Percentiles rank a stretch among this genome's conserved stretches.
Evolutionary conservation across 2,888 invertebrate species (phyloP).

Genomic region (Merodon equestris): DNA sequence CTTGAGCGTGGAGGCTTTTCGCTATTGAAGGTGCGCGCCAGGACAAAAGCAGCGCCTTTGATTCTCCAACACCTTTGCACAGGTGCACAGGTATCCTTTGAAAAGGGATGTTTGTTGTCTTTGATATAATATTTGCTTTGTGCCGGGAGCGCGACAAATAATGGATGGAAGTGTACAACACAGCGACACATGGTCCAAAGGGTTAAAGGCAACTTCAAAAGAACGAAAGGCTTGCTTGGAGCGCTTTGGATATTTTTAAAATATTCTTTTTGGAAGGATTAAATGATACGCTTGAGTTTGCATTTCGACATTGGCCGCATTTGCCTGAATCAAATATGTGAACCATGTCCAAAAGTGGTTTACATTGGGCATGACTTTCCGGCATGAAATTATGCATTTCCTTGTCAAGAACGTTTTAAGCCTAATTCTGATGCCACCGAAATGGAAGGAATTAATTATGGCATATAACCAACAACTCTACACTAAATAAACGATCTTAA

Average conservation of each 20-base stretch:
- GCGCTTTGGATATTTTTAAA: background rate
- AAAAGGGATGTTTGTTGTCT: conserved; percentile 29
- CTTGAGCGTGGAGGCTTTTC: conserved; percentile 56
- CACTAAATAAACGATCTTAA: too few species aligned
- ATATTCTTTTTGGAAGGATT: too few species aligned
- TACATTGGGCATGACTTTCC: too few species aligned
- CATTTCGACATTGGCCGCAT: too few species aligned
- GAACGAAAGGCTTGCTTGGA: conserved; percentile 25
- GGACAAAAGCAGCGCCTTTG: conserved; percentile 33
- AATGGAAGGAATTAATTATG: too few species aligned
- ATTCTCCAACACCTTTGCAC: conserved; percentile 57
- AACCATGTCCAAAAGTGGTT: too few species aligned
- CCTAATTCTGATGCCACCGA: too few species aligned
- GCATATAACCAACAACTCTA: too few species aligned
- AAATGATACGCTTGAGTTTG: too few species aligned
- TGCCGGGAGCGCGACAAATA: conserved; percentile 35
- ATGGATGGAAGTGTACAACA: conserved; percentile 56
- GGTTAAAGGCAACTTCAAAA: conserved; percentile 56
- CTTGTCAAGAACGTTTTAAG: too few species aligned
- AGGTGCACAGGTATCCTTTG: background rate
- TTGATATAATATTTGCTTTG: conserved; percentile 51
- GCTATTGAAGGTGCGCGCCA: conserved; percentile 56
- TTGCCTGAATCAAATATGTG: too few species aligned
- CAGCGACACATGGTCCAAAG: conserved; percentile 3
- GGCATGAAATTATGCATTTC: too few species aligned